Conservation (phyloP, 2,888 invertebrate genomes). For the Sceliomorpha sp. region DNA sequence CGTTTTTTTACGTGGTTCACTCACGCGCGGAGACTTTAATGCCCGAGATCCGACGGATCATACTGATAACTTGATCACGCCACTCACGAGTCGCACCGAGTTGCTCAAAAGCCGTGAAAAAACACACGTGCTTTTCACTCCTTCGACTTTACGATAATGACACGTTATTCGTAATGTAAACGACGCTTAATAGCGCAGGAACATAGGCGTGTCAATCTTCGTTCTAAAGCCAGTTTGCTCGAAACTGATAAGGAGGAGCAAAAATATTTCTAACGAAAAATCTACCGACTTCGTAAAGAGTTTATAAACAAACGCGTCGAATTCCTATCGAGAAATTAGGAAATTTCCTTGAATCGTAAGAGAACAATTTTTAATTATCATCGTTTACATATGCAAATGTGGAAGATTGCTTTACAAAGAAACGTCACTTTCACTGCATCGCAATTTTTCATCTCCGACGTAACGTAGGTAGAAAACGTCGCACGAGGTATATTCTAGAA, state of each 20-base stretch:
- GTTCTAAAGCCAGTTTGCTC: neutral
- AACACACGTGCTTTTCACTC: slow-evolving; percentile 41
- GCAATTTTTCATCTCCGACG: too few relatives aligned
- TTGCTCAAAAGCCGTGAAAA: slow-evolving; percentile 54
- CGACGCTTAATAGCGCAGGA: slow-evolving; percentile 23
- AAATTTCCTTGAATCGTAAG: too few relatives aligned
- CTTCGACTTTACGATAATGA: slow-evolving; percentile 32
- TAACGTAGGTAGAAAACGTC: too few relatives aligned
- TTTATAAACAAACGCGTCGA: neutral
- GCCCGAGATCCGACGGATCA: slow-evolving; percentile 73
- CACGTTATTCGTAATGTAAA: slow-evolving; percentile 44
- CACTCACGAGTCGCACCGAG: slow-evolving; percentile 35
- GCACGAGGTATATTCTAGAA: too few relatives aligned
- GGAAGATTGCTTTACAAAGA: too few relatives aligned
- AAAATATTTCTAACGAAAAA: neutral
- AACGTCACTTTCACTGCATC: too few relatives aligned
- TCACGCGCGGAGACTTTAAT: slow-evolving; percentile 71
- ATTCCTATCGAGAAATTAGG: too few relatives aligned
- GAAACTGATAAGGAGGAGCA: neutral
- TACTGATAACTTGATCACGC: slow-evolving; percentile 57
- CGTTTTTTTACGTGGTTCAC: slow-evolving; percentile 27
- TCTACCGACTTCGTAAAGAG: too few relatives aligned
- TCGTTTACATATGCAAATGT: too few relatives aligned
- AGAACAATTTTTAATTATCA: too few relatives aligned
- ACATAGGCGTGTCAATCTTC: slow-evolving; percentile 1